A percentile compares a stretch with the other conserved stretches of the same genome.
These are phyloP conservation scores for Diaphora mendica DNA, from an alignment of 2,888 invertebrate species.

Conservation along the genomic window DNA sequence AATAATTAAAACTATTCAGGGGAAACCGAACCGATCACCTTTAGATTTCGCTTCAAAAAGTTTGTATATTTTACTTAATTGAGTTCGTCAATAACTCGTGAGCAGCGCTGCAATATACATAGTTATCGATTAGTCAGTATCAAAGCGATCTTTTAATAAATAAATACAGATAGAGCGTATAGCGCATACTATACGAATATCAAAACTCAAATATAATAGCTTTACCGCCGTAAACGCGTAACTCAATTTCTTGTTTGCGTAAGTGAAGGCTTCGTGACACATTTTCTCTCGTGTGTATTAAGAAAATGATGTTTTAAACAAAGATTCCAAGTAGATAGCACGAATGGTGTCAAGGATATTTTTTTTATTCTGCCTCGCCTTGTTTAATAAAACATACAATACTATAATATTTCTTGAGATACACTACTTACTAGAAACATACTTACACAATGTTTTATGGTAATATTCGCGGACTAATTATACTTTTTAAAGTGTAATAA, in stretches of 20 bases:
- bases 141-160: neutral
- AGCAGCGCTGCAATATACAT: neutral
- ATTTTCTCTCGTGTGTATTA: neutral
- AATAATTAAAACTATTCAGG: too few species aligned
- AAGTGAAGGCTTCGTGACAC: neutral
- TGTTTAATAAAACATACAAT: too few species aligned
- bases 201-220: slow-evolving; percentile 2
- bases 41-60: neutral
- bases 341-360: neutral
- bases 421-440: neutral
- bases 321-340: neutral
- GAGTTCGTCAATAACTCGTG: neutral
- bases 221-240: slow-evolving; percentile 3
- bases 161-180: neutral
- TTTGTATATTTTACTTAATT: slow-evolving; percentile 4
- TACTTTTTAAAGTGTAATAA: neutral
- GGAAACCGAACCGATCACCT: too few species aligned
- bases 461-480: neutral
- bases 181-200: neutral
- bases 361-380: neutral
- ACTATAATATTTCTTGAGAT: neutral
- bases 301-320: neutral
- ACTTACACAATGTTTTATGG: too few species aligned
- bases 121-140: neutral
- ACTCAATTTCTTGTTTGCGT: slow-evolving; percentile 1